phyloP scores from a whole-genome alignment of 2,888 invertebrate genomes.

The Isoperla grammatica region DNA sequence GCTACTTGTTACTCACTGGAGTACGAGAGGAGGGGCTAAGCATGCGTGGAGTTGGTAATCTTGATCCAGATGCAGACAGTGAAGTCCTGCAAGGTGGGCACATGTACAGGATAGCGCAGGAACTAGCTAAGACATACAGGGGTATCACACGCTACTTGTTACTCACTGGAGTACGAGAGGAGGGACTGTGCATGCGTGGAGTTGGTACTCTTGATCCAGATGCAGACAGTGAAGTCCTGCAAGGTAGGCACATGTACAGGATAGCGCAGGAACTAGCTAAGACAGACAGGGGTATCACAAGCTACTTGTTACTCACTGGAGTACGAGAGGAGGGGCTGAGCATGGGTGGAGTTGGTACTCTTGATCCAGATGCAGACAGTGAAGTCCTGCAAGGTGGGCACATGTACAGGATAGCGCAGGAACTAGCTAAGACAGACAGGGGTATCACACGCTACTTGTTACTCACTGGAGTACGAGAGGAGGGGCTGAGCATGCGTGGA shows the following conservation, averaged over 20 bases:
- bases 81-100: constrained; percentile 49
- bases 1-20: constrained; percentile 50
- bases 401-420: constrained; percentile 46
- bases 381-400: constrained; percentile 49
- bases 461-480: constrained; percentile 53
- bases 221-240: constrained; percentile 51
- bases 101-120: constrained; percentile 46
- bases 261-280: constrained; percentile 47
- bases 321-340: constrained; percentile 51
- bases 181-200: constrained; percentile 49
- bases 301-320: constrained; percentile 46
- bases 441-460: too few species aligned
- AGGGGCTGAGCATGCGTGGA: constrained; percentile 49
- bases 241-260: constrained; percentile 47
- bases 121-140: constrained; percentile 40
- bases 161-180: constrained; percentile 53
- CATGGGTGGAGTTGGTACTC: constrained; percentile 47
- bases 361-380: constrained; percentile 52
- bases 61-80: constrained; percentile 52
- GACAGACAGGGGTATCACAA: background rate
- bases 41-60: constrained; percentile 47
- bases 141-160: constrained; percentile 14
- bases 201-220: constrained; percentile 50
- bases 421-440: constrained; percentile 42
- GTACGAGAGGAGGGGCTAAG: constrained; percentile 51